Base-by-base conservation (phyloP, 2,888 invertebrate species). In the Amphipyra berbera region DNA sequence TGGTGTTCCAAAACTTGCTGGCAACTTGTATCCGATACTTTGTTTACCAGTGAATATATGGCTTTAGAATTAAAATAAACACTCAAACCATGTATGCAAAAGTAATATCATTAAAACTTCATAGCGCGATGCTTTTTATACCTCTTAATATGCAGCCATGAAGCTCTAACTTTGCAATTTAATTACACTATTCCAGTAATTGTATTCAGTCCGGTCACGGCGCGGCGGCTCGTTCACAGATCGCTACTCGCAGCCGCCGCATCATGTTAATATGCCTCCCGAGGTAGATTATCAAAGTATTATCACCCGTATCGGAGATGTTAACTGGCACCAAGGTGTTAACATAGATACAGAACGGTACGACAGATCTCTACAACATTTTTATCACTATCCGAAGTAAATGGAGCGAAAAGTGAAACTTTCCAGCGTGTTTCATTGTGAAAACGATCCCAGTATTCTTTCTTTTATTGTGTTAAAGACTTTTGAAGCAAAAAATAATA, bases 121-220 rank as follows among this genome's bases (percentile, higher is more conserved):
- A 79, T 73, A 78, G 75, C 57, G 67, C 74, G 59, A 75, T 68
- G 81, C 77, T 84, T 88, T 86, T 88, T 85, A 78, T 83, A 78
- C 82, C 82, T 83, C 79, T 85, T 88, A 83, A 83, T 84, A 84
- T 87, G 83, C 83, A 82, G 82, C 82, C 84, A 81, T 83, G 84
- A 82, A 85, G 80, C 83, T 83, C 80, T 86, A 88, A 88, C 84
- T 89, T 88, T 81, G 81, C 83, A 88, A 87, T 90, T 88, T 88
- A 85, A 90, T 90, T 88, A 88, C 82, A 82, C 82, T 85, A 82
- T 85, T 79, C 81, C 80, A 77, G 83, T 86, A 87, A 88, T 86
- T 85, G 81, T 84, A 86, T 85, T 85, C 79, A 83, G 83, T 79
- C 81, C 75, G 74, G 83, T 82, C 80, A 83, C 78, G 80, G 73